Evolutionary conservation across 2,797 vertebrate species (phyloP).

Genomic region (Tapera naevia): DNA sequence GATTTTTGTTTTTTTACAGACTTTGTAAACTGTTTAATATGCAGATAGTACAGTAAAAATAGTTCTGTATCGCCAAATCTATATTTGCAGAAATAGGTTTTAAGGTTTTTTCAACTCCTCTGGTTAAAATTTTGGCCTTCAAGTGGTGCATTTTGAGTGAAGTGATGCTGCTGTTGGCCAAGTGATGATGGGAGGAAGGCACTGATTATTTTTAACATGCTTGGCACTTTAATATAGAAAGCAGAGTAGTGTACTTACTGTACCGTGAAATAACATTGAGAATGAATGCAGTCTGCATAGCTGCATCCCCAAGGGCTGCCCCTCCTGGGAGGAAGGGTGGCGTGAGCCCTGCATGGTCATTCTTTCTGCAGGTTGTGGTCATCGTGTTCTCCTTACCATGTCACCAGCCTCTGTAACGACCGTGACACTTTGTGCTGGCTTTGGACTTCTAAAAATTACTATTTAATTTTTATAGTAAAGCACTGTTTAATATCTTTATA

Average conservation of each 20-base stretch:
- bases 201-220: not conserved
- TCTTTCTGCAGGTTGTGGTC: not conserved
- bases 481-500: no score
- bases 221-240: not conserved
- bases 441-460: not conserved
- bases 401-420: not conserved
- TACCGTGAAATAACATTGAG: not conserved
- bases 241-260: not conserved
- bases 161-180: fast-evolving
- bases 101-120: not conserved
- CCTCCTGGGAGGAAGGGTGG: not conserved
- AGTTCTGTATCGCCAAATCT: not conserved
- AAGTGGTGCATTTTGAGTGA: not conserved
- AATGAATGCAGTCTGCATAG: not conserved
- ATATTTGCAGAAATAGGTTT: not conserved
- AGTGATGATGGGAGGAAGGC: not conserved
- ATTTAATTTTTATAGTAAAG: not conserved
- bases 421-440: not conserved
- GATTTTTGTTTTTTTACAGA: not conserved
- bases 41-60: not conserved
- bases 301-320: not conserved
- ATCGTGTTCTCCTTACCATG: fast-evolving
- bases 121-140: not conserved
- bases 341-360: not conserved
- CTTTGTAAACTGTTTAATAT: not conserved